phyloP scores from a whole-genome alignment of 2,888 invertebrate species.

The Drosophila dives region DNA sequence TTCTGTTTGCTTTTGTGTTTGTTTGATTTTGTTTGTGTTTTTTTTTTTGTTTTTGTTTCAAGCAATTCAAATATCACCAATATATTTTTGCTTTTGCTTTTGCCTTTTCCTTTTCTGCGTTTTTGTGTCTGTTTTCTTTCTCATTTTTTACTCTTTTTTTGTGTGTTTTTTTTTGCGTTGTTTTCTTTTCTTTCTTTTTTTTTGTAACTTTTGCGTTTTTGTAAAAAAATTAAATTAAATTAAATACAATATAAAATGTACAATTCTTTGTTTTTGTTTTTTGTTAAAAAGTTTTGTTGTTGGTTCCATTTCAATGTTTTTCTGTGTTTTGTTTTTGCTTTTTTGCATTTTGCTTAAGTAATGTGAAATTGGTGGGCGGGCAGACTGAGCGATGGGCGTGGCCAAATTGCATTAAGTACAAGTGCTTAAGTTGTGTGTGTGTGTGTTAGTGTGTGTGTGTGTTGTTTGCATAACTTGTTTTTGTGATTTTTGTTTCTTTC shows the following conservation, averaged over 20 bases:
- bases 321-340: slow-evolving; percentile 19
- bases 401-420: slow-evolving; percentile 74
- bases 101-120: slow-evolving; percentile 39
- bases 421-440: slow-evolving; percentile 67
- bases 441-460: slow-evolving; percentile 15
- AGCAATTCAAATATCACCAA: slow-evolving; percentile 79
- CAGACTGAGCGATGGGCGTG: slow-evolving; percentile 64
- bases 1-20: slow-evolving; percentile 19
- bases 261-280: slow-evolving; percentile 64
- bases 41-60: slow-evolving; percentile 34
- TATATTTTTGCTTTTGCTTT: slow-evolving; percentile 68
- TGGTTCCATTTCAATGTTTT: slow-evolving; percentile 55
- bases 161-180: slow-evolving; percentile 19
- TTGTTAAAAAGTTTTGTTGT: slow-evolving; percentile 49
- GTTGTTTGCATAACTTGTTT: slow-evolving; percentile 21
- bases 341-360: slow-evolving; percentile 60
- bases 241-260: slow-evolving; percentile 79
- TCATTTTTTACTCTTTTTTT: slow-evolving; percentile 55
- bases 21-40: slow-evolving; percentile 20
- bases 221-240: slow-evolving; percentile 72
- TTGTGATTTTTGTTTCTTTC: neutral
- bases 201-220: slow-evolving; percentile 37
- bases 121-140: slow-evolving; percentile 22
- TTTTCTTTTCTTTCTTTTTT: slow-evolving; percentile 31
- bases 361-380: slow-evolving; percentile 64